A percentile compares a stretch with the other conserved stretches of the same genome.
Conservation (phyloP, 1,140 invertebrate genomes). For the Temnothorax curvispinosus region DNA sequence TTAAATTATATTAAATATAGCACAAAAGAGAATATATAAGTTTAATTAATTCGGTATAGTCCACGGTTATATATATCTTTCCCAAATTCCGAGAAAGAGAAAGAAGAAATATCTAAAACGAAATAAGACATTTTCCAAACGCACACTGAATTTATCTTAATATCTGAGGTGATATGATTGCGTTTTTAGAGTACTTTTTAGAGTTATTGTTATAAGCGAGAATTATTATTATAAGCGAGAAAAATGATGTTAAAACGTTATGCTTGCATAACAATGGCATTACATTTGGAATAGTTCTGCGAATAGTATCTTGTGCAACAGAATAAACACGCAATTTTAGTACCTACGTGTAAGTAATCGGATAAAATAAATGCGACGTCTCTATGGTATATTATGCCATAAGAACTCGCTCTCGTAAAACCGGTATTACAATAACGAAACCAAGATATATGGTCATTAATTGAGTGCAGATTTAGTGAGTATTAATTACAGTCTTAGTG, state of each 20-base stretch:
- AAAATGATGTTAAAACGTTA: too few relatives aligned
- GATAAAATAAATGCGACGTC: neutral
- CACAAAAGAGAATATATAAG: too few relatives aligned
- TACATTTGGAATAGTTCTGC: neutral
- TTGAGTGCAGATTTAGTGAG: neutral
- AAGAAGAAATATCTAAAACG: neutral
- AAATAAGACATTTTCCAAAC: neutral
- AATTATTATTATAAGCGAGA: too few relatives aligned
- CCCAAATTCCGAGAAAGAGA: neutral
- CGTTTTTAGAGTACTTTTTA: neutral
- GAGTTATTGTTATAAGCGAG: too few relatives aligned
- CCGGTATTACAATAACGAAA: conserved; percentile 22
- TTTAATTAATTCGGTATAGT: too few relatives aligned
- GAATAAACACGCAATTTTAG: neutral
- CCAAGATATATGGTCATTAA: neutral
- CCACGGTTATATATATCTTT: too few relatives aligned
- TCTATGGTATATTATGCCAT: neutral
- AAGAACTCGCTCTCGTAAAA: conserved; percentile 15
- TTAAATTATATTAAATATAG: too few relatives aligned
- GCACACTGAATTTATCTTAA: neutral
- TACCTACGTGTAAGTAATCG: neutral
- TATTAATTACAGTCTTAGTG: neutral
- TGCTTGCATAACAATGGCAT: neutral
- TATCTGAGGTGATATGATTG: neutral
- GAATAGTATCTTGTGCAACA: neutral